Base-by-base conservation (phyloP, 2,888 invertebrate genomes). In the Caenorhabditis sulstoni region DNA sequence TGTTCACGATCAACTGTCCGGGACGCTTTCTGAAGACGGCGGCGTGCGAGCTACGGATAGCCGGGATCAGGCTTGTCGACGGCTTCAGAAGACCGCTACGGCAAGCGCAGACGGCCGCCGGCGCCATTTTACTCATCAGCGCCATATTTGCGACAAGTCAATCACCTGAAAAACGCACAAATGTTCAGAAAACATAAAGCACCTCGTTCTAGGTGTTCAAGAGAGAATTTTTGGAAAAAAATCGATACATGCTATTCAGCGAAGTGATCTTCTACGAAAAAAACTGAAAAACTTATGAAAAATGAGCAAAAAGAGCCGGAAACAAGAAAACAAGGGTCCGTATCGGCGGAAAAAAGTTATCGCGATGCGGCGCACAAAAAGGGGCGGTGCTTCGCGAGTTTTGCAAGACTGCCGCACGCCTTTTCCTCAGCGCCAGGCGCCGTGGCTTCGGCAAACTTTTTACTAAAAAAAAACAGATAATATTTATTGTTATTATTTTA, bases 1-100 rank as follows among this genome's bases (percentile, higher is more conserved):
- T 81, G 78, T 88, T 88, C 14, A 85, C 85, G 52, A 87, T 86
- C 45, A 88, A 75, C 74, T 89, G 88, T 47, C 87, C 88, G 8
- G 86, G 87, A 18, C 88, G 81, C 66, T 87, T 88, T 45, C 85
- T 67, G 81, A 89, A 89, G 16, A 87, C 64, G 22, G 85, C 84
- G 20, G 87, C 87, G 64, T 89, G 88, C 9, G 86, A 86, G 50
- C 74, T 57, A 23, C 87, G 81, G 41, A 85, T 75, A 22, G 81
- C 62, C 16, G 82, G 82, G 41, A 77, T 79, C 41, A 79, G 44
- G 41, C 59, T 79, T 14, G 58, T 55, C 20, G 58, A 52, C 9
- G 83, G 73, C 47, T 70, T 68, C 45, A 84, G 59, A 49, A 84
- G 50, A 22, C 58, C 50, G 47, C 45, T 49, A 12, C 71, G 58